Evolutionary conservation across 2,113 vertebrate genomes (phyloP), one percentile per base, ranked within the genome.

Genomic region (Australoheros scitulus): DNA sequence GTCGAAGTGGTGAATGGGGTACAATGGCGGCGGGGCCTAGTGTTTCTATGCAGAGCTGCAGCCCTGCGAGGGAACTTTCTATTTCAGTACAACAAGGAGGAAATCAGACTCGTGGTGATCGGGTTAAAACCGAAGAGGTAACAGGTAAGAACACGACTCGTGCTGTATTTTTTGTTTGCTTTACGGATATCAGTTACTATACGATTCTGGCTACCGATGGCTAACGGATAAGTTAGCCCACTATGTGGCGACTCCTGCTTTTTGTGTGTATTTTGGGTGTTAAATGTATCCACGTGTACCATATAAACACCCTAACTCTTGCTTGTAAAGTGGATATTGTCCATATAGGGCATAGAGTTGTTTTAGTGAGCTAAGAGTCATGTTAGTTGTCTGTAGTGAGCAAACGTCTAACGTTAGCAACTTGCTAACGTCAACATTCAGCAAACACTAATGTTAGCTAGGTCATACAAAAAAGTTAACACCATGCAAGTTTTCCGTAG

Each of bases 21-120:
- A 93, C 87, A 92, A 95, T 94, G 94, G 93, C 91, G 94, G 91
- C 95, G 70, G 94, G 92, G 75, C 91, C 95, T 80, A 90, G 90
- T 34, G 92, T 91, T 7, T 60, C 91, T 14, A 61, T 94, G 86
- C 94, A 92, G 88, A 91, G 91, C 85, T 76, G 87, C 7, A 96
- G 95, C 81, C 96, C 95, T n/a, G 94, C 90, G 2, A 93, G 92
- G 72, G 95, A 96, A 52, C 90, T 92, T 11, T 76, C 90, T 55
- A 83, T 92, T 8, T 87, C 94, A 4, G 76, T 82, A 18, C 93
- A 93, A 13, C 88, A 84, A 36, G 92, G 43, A 47, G 86, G 61
- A 20, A 87, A 63, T 34, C 91, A 92, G 55, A 50, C 61, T 15
- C 83, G 90, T 6, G 89, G 55, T 64, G 95, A 96, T 3, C 92